phyloP scores from a whole-genome alignment of 2,113 vertebrate species.

The Brachionichthys hirsutus region DNA sequence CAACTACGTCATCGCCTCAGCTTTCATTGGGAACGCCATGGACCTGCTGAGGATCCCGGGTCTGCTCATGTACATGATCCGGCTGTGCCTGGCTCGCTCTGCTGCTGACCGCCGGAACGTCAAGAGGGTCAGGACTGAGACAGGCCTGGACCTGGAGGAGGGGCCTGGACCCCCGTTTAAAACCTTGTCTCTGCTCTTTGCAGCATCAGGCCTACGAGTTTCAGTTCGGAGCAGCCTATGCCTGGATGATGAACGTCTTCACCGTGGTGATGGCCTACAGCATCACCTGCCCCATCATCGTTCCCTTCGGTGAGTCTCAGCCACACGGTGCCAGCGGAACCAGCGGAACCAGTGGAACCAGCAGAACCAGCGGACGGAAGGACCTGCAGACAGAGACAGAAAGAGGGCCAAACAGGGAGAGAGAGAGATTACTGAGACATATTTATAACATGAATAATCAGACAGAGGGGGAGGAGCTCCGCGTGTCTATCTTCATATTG shows the following conservation, averaged over 20 bases:
- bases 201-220: constrained; percentile 98
- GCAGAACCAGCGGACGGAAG: no score
- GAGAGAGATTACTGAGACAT: no score
- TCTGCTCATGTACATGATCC: constrained; percentile 98
- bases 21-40: constrained; percentile 98
- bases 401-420: no score
- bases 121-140: constrained; percentile 87
- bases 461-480: no score
- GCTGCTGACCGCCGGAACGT: constrained; percentile 93
- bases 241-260: constrained; percentile 99
- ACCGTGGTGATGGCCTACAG: constrained; percentile 99
- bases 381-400: no score
- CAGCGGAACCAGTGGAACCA: no score
- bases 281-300: constrained; percentile 97
- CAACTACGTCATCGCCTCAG: constrained; percentile 96
- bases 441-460: no score
- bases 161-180: not conserved
- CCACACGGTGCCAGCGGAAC: not conserved
- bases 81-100: constrained; percentile 91
- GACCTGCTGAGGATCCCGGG: constrained; percentile 94
- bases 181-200: not conserved
- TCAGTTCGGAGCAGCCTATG: constrained; percentile 95
- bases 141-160: accelerated
- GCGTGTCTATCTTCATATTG: no score
- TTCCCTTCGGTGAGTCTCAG: constrained; percentile 87